These are phyloP conservation scores for Archips crataeganus DNA, from an alignment of 2,888 invertebrate genomes.

Conservation along the genomic window DNA sequence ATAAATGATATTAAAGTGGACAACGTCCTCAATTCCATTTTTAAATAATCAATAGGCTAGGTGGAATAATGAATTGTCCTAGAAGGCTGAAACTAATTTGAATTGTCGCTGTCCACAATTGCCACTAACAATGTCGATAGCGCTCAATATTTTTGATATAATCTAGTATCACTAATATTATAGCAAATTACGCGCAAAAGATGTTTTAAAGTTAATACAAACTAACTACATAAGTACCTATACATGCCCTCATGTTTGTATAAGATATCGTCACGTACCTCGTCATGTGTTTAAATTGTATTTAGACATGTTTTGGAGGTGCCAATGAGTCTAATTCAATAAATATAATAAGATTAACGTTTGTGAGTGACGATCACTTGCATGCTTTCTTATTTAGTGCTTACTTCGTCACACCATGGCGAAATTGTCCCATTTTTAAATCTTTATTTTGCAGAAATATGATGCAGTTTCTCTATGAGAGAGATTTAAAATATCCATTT, in stretches of 20 bases:
- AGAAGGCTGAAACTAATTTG: neutral
- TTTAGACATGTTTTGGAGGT: conserved; percentile 25
- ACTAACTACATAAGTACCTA: neutral
- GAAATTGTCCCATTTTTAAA: neutral
- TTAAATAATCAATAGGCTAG: neutral
- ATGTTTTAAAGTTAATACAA: neutral
- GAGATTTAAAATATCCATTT: no score
- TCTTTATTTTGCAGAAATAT: neutral
- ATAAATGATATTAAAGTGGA: neutral
- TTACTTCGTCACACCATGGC: conserved; percentile 4
- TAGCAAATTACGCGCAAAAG: neutral
- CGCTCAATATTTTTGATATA: neutral
- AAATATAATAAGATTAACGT: conserved; percentile 21
- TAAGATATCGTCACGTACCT: conserved; percentile 12
- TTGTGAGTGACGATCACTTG: conserved; percentile 18
- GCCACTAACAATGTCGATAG: neutral
- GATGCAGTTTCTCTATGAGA: no score
- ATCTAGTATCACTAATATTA: no score
- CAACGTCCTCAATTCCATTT: neutral
- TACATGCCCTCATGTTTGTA: neutral
- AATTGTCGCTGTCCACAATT: neutral
- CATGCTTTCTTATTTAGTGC: conserved; percentile 25
- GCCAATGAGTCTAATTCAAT: conserved; percentile 20
- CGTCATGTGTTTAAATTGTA: conserved; percentile 14
- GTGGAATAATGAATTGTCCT: neutral